phyloP scores from a whole-genome alignment of 2,113 vertebrate genomes.

The Pyrgilauda ruficollis region DNA sequence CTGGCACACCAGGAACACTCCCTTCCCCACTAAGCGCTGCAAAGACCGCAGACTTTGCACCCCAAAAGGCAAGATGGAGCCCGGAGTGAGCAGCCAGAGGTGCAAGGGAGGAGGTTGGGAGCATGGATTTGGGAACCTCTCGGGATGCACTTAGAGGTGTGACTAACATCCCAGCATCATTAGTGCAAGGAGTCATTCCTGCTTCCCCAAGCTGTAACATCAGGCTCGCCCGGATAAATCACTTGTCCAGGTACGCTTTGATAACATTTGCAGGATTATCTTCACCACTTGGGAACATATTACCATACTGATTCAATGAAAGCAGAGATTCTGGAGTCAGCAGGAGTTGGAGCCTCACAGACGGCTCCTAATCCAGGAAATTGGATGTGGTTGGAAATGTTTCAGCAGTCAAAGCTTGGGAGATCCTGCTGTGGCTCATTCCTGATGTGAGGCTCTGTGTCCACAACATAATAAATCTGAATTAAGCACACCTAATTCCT shows the following conservation, averaged over 20 bases:
- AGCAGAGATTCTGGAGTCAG: slow-evolving; percentile 32
- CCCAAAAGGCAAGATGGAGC: not conserved
- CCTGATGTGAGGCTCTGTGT: not conserved
- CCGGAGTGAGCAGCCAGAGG: not conserved
- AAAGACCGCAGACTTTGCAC: not conserved
- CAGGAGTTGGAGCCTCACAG: not conserved
- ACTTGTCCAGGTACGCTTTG: not conserved
- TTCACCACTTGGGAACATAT: not conserved
- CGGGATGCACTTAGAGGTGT: not conserved
- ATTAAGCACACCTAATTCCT: not conserved
- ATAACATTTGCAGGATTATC: slow-evolving; percentile 40
- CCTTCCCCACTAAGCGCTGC: fast-evolving
- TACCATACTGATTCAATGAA: slow-evolving; percentile 45
- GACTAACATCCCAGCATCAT: not conserved
- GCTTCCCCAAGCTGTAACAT: slow-evolving; percentile 20
- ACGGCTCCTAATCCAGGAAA: slow-evolving; percentile 28
- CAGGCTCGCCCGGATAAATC: not conserved
- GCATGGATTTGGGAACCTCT: not conserved
- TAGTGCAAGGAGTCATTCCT: not conserved
- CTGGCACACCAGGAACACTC: not conserved
- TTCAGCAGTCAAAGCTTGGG: not conserved
- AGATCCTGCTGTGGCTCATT: slow-evolving; percentile 28
- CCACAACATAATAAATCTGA: not conserved
- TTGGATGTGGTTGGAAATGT: slow-evolving; percentile 13
- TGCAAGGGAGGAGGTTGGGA: not conserved